phyloP scores from a whole-genome alignment of 2,797 vertebrate species.

The Netta rufina region DNA sequence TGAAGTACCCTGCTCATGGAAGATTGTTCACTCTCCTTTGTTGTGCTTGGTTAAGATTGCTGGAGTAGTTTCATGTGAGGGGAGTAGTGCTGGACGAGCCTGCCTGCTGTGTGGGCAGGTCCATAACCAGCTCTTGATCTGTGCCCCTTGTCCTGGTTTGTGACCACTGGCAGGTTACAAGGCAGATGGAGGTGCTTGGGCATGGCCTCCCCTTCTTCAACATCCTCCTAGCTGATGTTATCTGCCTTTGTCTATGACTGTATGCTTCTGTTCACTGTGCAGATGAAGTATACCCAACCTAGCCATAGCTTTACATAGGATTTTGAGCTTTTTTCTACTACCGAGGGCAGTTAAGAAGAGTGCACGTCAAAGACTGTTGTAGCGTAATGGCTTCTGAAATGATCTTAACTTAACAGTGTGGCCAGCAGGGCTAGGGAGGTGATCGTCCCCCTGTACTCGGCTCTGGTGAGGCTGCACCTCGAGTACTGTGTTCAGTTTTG shows the following conservation, averaged over 20 bases:
- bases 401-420: neutral
- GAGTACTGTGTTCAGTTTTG: too few relatives aligned
- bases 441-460: too few relatives aligned
- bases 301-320: neutral
- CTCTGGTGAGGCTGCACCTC: too few relatives aligned
- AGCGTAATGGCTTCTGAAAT: neutral
- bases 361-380: neutral
- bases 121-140: neutral
- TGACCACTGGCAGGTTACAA: neutral
- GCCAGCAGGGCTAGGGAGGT: too few relatives aligned
- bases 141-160: rapidly evolving
- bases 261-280: neutral
- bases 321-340: neutral
- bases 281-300: neutral
- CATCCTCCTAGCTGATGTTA: rapidly evolving
- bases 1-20: neutral
- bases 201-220: neutral
- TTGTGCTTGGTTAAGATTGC: neutral
- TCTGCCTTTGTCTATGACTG: neutral
- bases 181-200: neutral
- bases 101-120: neutral
- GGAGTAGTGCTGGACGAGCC: neutral
- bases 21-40: neutral
- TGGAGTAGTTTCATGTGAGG: neutral
- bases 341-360: neutral